phyloP scores from a whole-genome alignment of 1,140 invertebrate genomes.

The Halyomorpha halys region DNA sequence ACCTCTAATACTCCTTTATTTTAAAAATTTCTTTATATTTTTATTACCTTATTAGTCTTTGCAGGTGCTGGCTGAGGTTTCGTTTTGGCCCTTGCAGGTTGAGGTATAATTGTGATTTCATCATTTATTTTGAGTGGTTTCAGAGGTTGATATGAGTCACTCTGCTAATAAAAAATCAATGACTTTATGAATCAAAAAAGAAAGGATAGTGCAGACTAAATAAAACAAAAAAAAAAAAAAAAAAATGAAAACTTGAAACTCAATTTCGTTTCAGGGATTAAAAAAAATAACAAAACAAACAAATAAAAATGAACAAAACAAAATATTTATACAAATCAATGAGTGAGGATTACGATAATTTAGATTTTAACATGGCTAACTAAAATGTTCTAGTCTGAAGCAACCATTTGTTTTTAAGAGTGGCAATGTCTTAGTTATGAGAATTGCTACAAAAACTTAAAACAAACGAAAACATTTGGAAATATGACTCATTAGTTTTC shows the following conservation, averaged over 20 bases:
- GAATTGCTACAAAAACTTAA: too few relatives aligned
- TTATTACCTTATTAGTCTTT: conserved; percentile 21
- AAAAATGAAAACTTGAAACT: not conserved
- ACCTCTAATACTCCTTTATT: too few relatives aligned
- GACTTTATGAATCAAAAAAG: conserved; percentile 6
- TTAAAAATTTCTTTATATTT: not conserved
- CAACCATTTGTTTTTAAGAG: too few relatives aligned
- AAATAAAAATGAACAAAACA: too few relatives aligned
- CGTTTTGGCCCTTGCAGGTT: conserved; percentile 45
- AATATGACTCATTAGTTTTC: conserved; percentile 8
- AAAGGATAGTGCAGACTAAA: not conserved
- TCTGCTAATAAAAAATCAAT: conserved; percentile 35
- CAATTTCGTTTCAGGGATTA: not conserved
- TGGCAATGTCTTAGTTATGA: too few relatives aligned
- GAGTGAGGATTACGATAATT: too few relatives aligned
- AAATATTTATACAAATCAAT: too few relatives aligned
- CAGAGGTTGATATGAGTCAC: conserved; percentile 49
- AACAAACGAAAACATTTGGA: conserved; percentile 12
- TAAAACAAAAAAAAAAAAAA: conserved; percentile 5
- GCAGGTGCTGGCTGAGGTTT: conserved; percentile 26
- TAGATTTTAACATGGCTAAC: too few relatives aligned
- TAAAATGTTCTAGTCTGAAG: too few relatives aligned
- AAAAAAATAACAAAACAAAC: not conserved
- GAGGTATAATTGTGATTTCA: conserved; percentile 85
- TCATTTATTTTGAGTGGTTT: conserved; percentile 84